Base-by-base conservation (phyloP, 2,113 vertebrate species). In the Sander vitreus region DNA sequence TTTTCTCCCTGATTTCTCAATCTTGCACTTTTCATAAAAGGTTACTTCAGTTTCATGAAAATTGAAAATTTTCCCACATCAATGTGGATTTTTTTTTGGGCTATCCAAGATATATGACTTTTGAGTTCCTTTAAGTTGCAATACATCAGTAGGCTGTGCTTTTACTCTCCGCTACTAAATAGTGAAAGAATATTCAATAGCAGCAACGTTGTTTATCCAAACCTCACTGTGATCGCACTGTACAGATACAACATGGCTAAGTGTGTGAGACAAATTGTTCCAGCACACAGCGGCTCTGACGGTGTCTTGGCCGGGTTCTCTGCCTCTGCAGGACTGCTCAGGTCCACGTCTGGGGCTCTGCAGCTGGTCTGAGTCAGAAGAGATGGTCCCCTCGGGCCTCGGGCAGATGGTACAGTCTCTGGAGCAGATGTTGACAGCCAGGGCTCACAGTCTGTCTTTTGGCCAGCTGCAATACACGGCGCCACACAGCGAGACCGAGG, bases 341-440 rank as follows among this genome's bases (percentile, higher is more conserved):
- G 89, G 89, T 93, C 85, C 85, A 84, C 54, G 85, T 91, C 88
- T 83, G 88, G 71, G 83, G 65, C 82, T 83, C 83, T 88, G 88
- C 92, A 93, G 93, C 91, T 93, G 93, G 77, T 91, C 85, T 73
- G 89, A 90, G 90, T 91, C 16, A 33, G 72, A 75, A 88, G 83
- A 77, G 85, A 85, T 63, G 81, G 81, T 85, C 88, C 82, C 92
- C 89, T 71, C 21, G 58, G 85, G 89, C 79, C 83, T 54, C 4
- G 65, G 87, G 79, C 95, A 96, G 94, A 95, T 96, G 94, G 92
- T 90, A 25, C 78, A 30, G 89, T 94, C 86, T 93, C 90, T 89
- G 89, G 90, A 95, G 92, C 95, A 95, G 94, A 95, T 95, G 95
- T 95, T 94, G 93, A 88, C 90, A 91, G 91, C 87, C 89, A 89